phyloP scores from a whole-genome alignment of 2,888 invertebrate genomes.

The Cerastis rubricosa region DNA sequence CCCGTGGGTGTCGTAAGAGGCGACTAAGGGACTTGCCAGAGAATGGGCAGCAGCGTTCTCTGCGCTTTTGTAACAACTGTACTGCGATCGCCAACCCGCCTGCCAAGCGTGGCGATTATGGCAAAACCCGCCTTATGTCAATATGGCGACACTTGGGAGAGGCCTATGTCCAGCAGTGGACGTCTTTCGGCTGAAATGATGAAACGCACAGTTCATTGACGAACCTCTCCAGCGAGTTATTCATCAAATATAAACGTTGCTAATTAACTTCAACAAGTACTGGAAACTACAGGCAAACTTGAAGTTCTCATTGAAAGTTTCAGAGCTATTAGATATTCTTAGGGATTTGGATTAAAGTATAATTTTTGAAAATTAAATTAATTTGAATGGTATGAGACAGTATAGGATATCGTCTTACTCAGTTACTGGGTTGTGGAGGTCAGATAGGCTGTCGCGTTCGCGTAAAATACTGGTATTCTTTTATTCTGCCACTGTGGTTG shows the following conservation, averaged over 20 bases:
- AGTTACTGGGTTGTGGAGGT: neutral
- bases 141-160: too few relatives aligned
- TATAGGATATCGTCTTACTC: neutral
- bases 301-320: constrained; percentile 19
- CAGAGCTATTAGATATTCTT: constrained; percentile 22
- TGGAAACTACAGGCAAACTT: constrained; percentile 24
- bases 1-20: too few relatives aligned
- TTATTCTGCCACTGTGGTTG: neutral
- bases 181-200: too few relatives aligned
- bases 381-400: neutral
- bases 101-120: too few relatives aligned
- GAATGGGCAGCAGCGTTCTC: too few relatives aligned
- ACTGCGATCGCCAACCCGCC: too few relatives aligned
- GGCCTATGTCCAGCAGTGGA: too few relatives aligned
- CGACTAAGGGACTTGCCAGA: too few relatives aligned
- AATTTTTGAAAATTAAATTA: neutral
- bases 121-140: too few relatives aligned
- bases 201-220: constrained; percentile 24
- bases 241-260: constrained; percentile 45
- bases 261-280: constrained; percentile 34
- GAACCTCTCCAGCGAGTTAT: constrained; percentile 1
- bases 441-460: neutral
- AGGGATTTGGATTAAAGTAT: constrained; percentile 14
- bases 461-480: neutral
- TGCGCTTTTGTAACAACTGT: too few relatives aligned